Conservation (phyloP, 2,797 vertebrate genomes). For the Centropyge bicolor region DNA sequence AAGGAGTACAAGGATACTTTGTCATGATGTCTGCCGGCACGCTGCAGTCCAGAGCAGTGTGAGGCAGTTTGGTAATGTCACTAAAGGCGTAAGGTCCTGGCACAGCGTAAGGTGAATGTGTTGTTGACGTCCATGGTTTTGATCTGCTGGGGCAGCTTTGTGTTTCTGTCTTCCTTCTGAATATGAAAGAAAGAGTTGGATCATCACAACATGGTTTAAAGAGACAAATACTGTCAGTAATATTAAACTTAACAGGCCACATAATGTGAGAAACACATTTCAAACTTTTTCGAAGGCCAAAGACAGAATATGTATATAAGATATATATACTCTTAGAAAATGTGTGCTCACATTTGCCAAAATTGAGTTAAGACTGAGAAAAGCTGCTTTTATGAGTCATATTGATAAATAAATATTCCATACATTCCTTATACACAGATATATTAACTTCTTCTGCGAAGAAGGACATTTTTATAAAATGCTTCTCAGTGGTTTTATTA, state of each 20-base stretch:
- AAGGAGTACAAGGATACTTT: constrained; percentile 79
- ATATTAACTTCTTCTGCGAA: neutral
- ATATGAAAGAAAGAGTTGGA: constrained; percentile 15
- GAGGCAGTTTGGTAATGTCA: constrained; percentile 86
- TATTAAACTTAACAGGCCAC: neutral
- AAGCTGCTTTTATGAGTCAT: neutral
- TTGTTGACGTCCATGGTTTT: constrained; percentile 79
- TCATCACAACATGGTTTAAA: constrained; percentile 1
- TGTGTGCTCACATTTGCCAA: neutral
- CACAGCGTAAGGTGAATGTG: constrained; percentile 75
- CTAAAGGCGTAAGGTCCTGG: constrained; percentile 86
- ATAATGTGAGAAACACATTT: neutral
- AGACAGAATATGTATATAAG: neutral
- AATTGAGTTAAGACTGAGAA: neutral
- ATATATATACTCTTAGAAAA: neutral
- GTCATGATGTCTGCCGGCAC: constrained; percentile 82
- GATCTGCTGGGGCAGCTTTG: constrained; percentile 77
- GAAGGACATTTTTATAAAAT: neutral
- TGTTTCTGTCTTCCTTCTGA: constrained; percentile 84
- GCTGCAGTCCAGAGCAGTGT: constrained; percentile 83
- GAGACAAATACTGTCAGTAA: neutral
- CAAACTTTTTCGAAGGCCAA: neutral
- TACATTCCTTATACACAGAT: neutral
- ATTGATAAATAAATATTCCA: neutral
- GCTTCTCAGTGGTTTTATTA: neutral